Percentiles rank a stretch among this genome's conserved stretches.
These are phyloP conservation scores for Digitonthophagus gazella DNA, from an alignment of 2,888 invertebrate species.

Conservation along the genomic window DNA sequence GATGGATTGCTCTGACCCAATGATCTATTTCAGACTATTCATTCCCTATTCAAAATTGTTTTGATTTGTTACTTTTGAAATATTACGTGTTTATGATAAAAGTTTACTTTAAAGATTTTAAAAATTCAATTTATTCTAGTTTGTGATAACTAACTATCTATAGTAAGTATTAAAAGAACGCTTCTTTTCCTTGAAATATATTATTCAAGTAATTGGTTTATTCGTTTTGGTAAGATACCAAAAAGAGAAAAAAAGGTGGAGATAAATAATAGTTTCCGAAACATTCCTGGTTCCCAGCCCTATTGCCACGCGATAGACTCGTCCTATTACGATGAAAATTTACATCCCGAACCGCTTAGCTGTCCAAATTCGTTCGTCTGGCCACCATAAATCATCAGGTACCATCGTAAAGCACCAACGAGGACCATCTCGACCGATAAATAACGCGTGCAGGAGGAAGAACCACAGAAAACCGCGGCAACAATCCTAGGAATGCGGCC, in stretches of 20 bases:
- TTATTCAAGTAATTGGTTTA: not conserved
- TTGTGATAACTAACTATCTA: no score
- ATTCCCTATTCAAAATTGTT: no score
- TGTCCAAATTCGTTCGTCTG: constrained; percentile 19
- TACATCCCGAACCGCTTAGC: constrained; percentile 8
- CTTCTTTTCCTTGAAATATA: no score
- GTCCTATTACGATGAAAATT: constrained; percentile 4
- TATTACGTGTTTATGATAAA: not conserved
- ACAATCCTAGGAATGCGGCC: constrained; percentile 33
- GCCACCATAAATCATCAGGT: constrained; percentile 23
- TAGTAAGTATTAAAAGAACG: no score
- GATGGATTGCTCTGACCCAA: not conserved
- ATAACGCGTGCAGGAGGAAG: constrained; percentile 5
- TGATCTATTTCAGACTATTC: no score
- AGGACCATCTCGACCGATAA: constrained; percentile 8
- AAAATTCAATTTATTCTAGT: no score
- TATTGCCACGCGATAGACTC: constrained; percentile 11
- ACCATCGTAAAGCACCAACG: constrained; percentile 8
- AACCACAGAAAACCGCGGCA: constrained; percentile 14
- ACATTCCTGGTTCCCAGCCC: not conserved
- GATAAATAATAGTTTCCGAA: not conserved
- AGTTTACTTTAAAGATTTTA: not conserved
- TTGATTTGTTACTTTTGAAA: no score
- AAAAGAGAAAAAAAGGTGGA: not conserved
- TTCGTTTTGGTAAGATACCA: not conserved